phyloP scores from a whole-genome alignment of 2,113 vertebrate species.

The Gambusia affinis region DNA sequence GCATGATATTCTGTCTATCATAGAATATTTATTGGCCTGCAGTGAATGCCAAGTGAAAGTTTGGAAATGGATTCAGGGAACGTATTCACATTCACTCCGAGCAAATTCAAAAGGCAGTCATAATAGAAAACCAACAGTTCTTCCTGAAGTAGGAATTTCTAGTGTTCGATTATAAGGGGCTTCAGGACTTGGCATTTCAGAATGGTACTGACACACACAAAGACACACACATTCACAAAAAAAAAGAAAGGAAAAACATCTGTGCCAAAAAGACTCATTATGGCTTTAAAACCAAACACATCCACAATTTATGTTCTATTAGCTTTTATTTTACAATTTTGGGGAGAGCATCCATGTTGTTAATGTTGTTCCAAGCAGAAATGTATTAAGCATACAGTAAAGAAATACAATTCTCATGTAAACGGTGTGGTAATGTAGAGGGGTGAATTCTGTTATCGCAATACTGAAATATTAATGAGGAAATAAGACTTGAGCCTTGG shows the following conservation, averaged over 20 bases:
- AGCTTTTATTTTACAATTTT: not conserved
- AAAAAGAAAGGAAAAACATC: too few species aligned
- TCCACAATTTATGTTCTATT: not conserved
- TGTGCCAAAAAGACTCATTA: not conserved
- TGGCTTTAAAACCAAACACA: not conserved
- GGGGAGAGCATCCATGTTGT: not conserved
- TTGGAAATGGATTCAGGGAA: conserved; percentile 3
- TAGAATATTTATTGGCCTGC: conserved; percentile 15
- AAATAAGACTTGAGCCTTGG: not conserved
- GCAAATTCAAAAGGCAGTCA: conserved; percentile 34
- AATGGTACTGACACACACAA: not conserved
- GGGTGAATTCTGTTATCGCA: not conserved
- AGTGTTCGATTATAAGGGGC: conserved; percentile 2
- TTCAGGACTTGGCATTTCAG: conserved; percentile 44
- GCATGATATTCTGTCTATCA: not conserved
- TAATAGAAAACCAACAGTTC: conserved; percentile 8
- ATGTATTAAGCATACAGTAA: not conserved
- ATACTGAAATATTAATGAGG: not conserved
- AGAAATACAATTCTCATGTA: not conserved
- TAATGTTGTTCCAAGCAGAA: not conserved
- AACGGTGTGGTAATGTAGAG: not conserved
- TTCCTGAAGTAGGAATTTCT: not conserved
- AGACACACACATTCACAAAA: not conserved
- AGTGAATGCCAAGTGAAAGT: conserved; percentile 38
- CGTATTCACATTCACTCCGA: conserved; percentile 23